phyloP scores from a whole-genome alignment of 2,797 vertebrate genomes.

The Urocyon cinereoargenteus region DNA sequence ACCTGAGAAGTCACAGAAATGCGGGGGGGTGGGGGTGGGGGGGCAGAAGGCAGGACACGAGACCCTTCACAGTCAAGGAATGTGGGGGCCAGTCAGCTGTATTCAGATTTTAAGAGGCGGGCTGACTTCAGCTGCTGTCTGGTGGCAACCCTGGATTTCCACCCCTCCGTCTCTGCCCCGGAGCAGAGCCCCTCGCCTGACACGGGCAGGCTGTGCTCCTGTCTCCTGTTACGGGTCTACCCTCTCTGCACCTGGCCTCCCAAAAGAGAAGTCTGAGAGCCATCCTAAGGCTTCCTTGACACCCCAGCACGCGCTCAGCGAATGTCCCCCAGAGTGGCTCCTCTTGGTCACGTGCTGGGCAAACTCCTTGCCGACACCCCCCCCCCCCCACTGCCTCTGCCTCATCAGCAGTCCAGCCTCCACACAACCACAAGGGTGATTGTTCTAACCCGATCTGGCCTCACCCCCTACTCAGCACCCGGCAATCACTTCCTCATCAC shows the following conservation, averaged over 20 bases:
- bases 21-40: too few relatives aligned
- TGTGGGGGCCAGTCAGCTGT: background rate
- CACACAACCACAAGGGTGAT: background rate
- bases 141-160: too few relatives aligned
- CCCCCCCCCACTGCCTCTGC: background rate
- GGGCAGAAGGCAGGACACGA: background rate
- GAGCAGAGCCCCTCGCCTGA: background rate
- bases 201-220: rapidly evolving
- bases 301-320: background rate
- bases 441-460: background rate
- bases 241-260: background rate
- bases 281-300: background rate
- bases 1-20: background rate
- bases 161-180: background rate
- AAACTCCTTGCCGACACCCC: background rate
- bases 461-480: background rate
- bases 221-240: background rate
- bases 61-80: background rate
- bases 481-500: background rate
- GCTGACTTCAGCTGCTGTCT: background rate
- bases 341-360: background rate
- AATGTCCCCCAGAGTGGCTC: background rate
- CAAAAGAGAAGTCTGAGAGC: background rate
- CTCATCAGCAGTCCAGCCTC: background rate
- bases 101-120: background rate